Evolutionary conservation across 2,113 vertebrate genomes (phyloP), one percentile per base, ranked within the genome.

Genomic region (Mugil cephalus): DNA sequence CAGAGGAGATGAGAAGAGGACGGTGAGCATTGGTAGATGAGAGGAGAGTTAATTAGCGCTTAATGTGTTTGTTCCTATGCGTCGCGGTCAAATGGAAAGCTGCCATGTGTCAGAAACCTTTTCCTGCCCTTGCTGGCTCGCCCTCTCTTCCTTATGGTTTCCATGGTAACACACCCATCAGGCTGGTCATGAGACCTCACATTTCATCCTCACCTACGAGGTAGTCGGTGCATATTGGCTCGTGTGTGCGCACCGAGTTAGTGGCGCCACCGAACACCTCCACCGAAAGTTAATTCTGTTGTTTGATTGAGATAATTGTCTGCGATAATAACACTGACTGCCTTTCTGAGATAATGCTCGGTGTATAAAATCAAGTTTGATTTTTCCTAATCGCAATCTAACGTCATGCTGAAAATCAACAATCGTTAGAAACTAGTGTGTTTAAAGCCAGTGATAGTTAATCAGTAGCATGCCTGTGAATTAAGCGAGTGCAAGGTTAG

Each of bases 101-200:
- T 51, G 38, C 55, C 11, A 6, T 39, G 59, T 78, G 69, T 75
- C 74, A 62, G 55, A 54, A 18, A 61, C 61, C 19, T 59, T 67
- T 69, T 50, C 36, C 45, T 67, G 64, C 14, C 65, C 75, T 87
- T 13, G 56, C 82, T 86, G 19, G 1, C 69, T 61, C 36, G 14
- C 65, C 38, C 50, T 79, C 47, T 67, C 35, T 21, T 59, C 1
- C 36, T 34, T 75, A 66, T 52, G 30, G 85, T 91, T 90, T 77
- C 86, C 82, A 84, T 79, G 75, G 89, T 45, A 89, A 92, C 84
- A 75, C 30, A 67, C 47, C 53, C n/a, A 80, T 88, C 58, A 78
- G 40, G 46, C 35, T 15, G 60, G 43, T 55, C 62, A 51, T 24
- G 52, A 48, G 40, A 52, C 21, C 9, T 68, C 42, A 75, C 38